phyloP scores from a whole-genome alignment of 2,797 vertebrate genomes.

The Orestias chungarensis region DNA sequence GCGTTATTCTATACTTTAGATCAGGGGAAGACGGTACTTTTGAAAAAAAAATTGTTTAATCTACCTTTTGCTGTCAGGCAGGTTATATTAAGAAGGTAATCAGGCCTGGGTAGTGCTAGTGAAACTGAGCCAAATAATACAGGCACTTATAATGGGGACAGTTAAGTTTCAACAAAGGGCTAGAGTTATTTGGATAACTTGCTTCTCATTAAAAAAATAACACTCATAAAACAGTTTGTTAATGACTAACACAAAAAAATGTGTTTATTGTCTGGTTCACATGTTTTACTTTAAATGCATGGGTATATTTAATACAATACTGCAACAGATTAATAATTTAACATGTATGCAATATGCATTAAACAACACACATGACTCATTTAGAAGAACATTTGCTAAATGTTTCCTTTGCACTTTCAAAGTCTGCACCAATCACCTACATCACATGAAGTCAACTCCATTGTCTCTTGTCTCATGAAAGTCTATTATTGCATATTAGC shows the following conservation, averaged over 20 bases:
- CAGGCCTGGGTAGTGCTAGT: not conserved
- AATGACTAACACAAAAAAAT: too few relatives aligned
- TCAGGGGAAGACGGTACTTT: too few relatives aligned
- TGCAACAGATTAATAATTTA: not conserved
- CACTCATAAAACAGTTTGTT: too few relatives aligned
- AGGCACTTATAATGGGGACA: not conserved
- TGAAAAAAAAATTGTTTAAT: not conserved
- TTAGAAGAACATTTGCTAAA: not conserved
- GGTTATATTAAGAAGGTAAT: not conserved
- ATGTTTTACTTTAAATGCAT: too few relatives aligned
- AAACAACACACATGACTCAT: not conserved
- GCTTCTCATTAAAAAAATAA: not conserved
- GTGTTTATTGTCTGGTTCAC: not conserved
- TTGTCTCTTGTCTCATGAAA: conserved; percentile 70
- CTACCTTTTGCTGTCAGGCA: not conserved
- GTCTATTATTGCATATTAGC: conserved; percentile 78
- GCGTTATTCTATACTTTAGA: too few relatives aligned
- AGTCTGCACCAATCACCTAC: conserved; percentile 56
- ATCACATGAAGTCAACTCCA: conserved; percentile 66
- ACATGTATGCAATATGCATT: not conserved
- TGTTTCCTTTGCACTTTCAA: conserved; percentile 19
- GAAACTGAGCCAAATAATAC: not conserved
- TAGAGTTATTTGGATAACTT: not conserved
- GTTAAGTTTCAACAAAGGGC: not conserved
- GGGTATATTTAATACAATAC: conserved; percentile 12